These are phyloP conservation scores for Zhuqinia jingwanae DNA, from an alignment of 2,888 invertebrate genomes.

Conservation along the genomic window DNA sequence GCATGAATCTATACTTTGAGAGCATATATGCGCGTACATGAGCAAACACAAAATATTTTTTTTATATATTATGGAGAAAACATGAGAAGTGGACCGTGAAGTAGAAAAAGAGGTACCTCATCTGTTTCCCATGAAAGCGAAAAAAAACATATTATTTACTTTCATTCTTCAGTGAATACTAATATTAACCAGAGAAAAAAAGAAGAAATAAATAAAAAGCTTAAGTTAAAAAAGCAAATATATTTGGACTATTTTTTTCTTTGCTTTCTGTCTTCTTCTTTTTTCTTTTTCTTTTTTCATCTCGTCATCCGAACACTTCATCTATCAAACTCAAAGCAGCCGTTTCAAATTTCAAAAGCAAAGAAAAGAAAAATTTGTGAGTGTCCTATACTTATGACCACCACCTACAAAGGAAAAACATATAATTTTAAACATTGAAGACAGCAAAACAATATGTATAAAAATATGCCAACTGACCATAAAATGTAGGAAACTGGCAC, in stretches of 20 bases:
- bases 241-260: constrained; percentile 3
- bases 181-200: constrained; percentile 21
- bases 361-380: constrained; percentile 25
- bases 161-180: constrained; percentile 61
- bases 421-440: constrained; percentile 5
- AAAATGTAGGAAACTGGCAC: constrained; percentile 16
- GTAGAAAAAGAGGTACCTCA: constrained; percentile 67
- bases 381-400: neutral
- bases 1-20: too few species aligned
- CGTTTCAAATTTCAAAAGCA: constrained; percentile 44
- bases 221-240: neutral
- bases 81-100: constrained; percentile 65
- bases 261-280: neutral
- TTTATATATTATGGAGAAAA: constrained; percentile 1
- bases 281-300: neutral
- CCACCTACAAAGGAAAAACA: neutral
- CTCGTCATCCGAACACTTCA: constrained; percentile 31
- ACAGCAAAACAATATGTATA: neutral
- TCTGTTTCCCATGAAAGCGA: constrained; percentile 46
- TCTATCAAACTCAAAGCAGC: constrained; percentile 37
- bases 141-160: constrained; percentile 67
- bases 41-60: neutral
- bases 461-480: constrained; percentile 51
- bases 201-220: neutral
- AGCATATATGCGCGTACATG: neutral